phyloP scores from a whole-genome alignment of 2,888 invertebrate species.

The Ectemnius lituratus region DNA sequence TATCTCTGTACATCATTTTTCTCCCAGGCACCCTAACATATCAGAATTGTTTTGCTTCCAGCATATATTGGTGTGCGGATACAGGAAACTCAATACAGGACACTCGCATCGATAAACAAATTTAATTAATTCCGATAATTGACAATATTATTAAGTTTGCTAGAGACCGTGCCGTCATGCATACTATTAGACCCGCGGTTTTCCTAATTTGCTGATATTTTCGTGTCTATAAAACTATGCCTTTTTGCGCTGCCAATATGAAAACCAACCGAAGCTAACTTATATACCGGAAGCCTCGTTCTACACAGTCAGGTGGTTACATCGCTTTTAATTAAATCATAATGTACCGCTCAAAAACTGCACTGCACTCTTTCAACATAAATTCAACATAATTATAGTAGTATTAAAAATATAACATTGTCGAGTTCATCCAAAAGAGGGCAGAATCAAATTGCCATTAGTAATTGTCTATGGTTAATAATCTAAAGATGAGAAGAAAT shows the following conservation, averaged over 20 bases:
- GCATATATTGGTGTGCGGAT: neutral
- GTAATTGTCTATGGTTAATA: too few relatives aligned
- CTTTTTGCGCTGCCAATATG: conserved; percentile 36
- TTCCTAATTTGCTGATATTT: conserved; percentile 41
- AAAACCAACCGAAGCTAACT: too few relatives aligned
- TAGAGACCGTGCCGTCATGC: neutral
- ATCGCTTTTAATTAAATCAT: conserved; percentile 60
- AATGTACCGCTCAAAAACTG: conserved; percentile 29
- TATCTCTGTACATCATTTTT: too few relatives aligned
- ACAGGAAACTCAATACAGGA: neutral
- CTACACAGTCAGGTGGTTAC: conserved; percentile 17
- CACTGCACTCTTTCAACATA: too few relatives aligned
- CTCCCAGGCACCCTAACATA: too few relatives aligned
- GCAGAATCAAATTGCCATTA: too few relatives aligned
- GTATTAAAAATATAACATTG: too few relatives aligned
- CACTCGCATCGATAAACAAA: conserved; percentile 25
- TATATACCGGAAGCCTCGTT: conserved; percentile 9
- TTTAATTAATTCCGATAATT: conserved; percentile 63
- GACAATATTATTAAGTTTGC: conserved; percentile 51
- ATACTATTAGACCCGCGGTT: conserved; percentile 2
- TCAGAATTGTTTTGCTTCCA: too few relatives aligned
- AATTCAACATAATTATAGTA: too few relatives aligned
- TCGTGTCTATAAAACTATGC: conserved; percentile 11
- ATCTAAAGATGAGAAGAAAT: too few relatives aligned
- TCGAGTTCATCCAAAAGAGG: too few relatives aligned